These are phyloP conservation scores for Berghia stephanieae DNA, from an alignment of 1,140 invertebrate genomes.

Conservation along the genomic window DNA sequence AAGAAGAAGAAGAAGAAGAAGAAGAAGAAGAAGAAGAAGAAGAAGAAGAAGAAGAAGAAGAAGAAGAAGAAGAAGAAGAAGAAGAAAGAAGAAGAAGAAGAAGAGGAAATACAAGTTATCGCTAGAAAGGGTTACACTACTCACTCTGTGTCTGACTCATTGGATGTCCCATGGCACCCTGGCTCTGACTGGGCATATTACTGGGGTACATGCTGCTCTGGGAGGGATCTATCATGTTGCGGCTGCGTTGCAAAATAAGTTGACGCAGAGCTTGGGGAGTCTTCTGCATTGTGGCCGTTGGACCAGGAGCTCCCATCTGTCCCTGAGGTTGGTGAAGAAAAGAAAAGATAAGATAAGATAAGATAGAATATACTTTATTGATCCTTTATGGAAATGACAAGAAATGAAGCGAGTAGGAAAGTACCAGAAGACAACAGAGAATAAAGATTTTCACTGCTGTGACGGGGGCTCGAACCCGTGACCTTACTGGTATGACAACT, in stretches of 20 bases:
- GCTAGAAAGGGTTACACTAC: too few species aligned
- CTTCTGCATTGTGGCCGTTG: conserved; percentile 58
- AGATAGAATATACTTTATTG: not conserved
- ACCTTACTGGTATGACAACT: too few species aligned
- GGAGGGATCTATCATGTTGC: conserved; percentile 40
- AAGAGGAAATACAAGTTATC: not conserved
- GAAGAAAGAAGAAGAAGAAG: conserved; percentile 5
- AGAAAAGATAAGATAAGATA: not conserved
- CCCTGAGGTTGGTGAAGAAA: not conserved
- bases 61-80: not conserved
- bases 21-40: not conserved
- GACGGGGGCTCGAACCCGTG: too few species aligned
- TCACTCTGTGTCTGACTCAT: conserved; percentile 43
- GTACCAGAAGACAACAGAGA: too few species aligned
- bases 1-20: not conserved
- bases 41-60: not conserved
- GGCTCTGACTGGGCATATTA: conserved; percentile 17
- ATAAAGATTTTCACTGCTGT: too few species aligned
- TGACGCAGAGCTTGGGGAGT: conserved; percentile 40
- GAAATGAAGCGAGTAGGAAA: too few species aligned
- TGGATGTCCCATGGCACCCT: conserved; percentile 43
- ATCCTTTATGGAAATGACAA: too few species aligned
- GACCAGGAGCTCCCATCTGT: conserved; percentile 50
- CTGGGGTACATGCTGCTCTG: conserved; percentile 19
- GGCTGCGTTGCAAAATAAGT: conserved; percentile 43